Conservation (phyloP, 2,113 vertebrate species). For the Machaerirhynchus nigripectus region DNA sequence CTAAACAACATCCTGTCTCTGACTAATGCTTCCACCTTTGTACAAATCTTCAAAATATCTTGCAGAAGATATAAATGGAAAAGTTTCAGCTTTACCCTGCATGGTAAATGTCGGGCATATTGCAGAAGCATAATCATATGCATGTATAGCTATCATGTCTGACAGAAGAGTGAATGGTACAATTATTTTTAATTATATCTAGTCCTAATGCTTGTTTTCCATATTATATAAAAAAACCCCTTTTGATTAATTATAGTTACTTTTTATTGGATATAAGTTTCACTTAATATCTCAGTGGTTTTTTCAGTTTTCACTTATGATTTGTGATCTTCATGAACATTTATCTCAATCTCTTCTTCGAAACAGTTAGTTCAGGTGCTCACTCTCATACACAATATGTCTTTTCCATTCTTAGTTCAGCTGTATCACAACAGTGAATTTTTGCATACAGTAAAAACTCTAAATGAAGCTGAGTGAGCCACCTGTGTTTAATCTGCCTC, state of each 20-base stretch:
- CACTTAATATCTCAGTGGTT: neutral
- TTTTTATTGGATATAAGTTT: neutral
- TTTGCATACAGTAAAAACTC: neutral
- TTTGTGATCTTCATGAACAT: neutral
- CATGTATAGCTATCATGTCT: neutral
- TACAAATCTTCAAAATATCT: neutral
- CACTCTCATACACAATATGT: neutral
- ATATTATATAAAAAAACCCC: neutral
- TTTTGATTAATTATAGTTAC: neutral
- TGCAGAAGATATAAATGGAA: neutral
- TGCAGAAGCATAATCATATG: neutral
- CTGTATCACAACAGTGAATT: rapidly evolving
- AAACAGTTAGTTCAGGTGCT: neutral
- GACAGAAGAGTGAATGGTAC: neutral
- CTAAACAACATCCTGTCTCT: neutral
- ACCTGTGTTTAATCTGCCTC: neutral
- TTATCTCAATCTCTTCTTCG: neutral
- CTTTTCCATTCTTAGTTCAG: neutral
- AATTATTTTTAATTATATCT: neutral
- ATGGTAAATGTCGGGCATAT: neutral
- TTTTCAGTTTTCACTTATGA: neutral
- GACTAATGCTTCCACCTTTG: neutral
- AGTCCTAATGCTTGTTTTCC: neutral
- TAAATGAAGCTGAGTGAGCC: neutral
- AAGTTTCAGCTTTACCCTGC: neutral